phyloP scores from a whole-genome alignment of 2,888 invertebrate genomes.

The Oegoconia quadripuncta region DNA sequence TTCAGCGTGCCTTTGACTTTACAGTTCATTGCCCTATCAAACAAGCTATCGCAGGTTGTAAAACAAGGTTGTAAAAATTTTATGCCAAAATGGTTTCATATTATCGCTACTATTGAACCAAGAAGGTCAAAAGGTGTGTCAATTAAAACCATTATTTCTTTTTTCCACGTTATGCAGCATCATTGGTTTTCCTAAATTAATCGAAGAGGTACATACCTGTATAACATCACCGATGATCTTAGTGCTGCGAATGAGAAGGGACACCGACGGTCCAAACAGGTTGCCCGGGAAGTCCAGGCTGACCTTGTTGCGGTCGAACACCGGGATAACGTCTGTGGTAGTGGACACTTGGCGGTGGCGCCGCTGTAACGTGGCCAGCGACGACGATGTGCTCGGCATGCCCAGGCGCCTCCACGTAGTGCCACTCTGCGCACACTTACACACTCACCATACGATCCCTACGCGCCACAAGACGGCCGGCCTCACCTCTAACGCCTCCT shows the following conservation, averaged over 20 bases:
- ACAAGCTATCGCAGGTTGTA: not conserved
- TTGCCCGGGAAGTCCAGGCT: slow-evolving; percentile 82
- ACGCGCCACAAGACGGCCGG: slow-evolving; percentile 12
- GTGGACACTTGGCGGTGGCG: slow-evolving; percentile 44
- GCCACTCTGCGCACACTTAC: slow-evolving; percentile 45
- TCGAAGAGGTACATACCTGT: slow-evolving; percentile 68
- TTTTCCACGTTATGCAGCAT: not conserved
- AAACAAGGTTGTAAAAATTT: not conserved
- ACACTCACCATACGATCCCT: slow-evolving; percentile 9
- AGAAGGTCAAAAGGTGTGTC: too few relatives aligned
- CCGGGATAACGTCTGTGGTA: slow-evolving; percentile 77
- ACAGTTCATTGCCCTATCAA: too few relatives aligned
- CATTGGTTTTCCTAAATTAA: not conserved
- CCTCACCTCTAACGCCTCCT: slow-evolving; percentile 11
- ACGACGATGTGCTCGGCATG: slow-evolving; percentile 12
- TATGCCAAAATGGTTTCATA: not conserved
- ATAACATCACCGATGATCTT: slow-evolving; percentile 83
- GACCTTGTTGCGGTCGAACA: slow-evolving; percentile 82
- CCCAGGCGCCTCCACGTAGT: slow-evolving; percentile 48
- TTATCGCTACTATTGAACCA: not conserved
- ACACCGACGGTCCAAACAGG: slow-evolving; percentile 84
- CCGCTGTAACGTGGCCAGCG: slow-evolving; percentile 13
- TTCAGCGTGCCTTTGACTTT: too few relatives aligned
- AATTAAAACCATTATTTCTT: too few relatives aligned
- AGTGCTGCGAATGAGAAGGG: slow-evolving; percentile 82